A percentile compares a stretch with the other conserved stretches of the same genome.
phyloP scores from a whole-genome alignment of 2,113 vertebrate genomes.

The Malurus elegans region DNA sequence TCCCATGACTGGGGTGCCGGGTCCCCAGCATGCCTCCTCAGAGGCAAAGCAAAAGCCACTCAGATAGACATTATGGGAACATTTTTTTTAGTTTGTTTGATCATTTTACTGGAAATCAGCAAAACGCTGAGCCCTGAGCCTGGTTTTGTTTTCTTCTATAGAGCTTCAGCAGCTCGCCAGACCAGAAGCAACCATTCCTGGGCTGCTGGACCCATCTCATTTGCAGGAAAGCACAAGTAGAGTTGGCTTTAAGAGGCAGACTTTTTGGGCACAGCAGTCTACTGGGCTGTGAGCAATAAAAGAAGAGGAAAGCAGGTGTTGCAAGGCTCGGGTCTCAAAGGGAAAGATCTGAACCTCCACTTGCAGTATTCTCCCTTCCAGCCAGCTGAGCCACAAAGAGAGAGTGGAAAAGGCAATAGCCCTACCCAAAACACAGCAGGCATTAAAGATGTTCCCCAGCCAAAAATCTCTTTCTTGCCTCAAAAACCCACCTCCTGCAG shows the following conservation, averaged over 20 bases:
- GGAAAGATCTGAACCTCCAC: neutral
- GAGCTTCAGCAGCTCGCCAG: neutral
- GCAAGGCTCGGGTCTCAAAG: neutral
- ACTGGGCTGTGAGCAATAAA: neutral
- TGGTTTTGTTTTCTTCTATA: neutral
- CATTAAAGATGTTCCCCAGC: neutral
- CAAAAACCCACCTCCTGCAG: neutral
- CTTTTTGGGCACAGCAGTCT: neutral
- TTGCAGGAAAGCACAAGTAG: neutral
- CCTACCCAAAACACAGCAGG: neutral
- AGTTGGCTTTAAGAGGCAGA: neutral
- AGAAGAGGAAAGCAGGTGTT: neutral
- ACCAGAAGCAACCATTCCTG: neutral
- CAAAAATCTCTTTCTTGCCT: neutral
- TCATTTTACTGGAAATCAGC: neutral
- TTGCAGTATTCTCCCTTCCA: neutral
- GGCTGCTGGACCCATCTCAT: neutral
- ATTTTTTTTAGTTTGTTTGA: neutral
- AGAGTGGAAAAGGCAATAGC: neutral
- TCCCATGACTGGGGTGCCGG: neutral
- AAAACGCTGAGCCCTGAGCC: neutral
- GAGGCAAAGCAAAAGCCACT: neutral
- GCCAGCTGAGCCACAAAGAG: neutral
- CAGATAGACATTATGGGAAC: accelerated
- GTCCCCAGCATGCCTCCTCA: neutral